Evolutionary conservation across 2,888 invertebrate genomes (phyloP), one percentile per base, ranked within the genome.

Genomic region (Ochropleura plecta): DNA sequence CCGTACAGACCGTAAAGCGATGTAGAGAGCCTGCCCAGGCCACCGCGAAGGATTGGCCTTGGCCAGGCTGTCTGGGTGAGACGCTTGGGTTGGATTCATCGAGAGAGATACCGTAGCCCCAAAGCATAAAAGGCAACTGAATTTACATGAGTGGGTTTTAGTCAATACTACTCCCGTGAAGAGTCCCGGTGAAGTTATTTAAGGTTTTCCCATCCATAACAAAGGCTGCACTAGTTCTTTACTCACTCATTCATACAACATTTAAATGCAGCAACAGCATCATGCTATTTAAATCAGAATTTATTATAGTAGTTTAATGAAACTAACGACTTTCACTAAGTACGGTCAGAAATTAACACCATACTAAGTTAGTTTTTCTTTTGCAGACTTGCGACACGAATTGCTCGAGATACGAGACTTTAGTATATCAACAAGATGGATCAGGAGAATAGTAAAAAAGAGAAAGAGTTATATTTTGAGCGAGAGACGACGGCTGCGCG

Each of bases 361-460:
- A 30, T 66, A 46, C 7, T 68, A 12, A 55, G 9, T 49, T 40
- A n/a, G 0, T 66, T 63, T 63, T 5, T 53, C 5, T 12, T 62
- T 73, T 55, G 44, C 42, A 92, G 92, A 86, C 16, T 40, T 90
- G 40, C 86, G 84, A 16, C 69, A 59, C 14, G 70, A 73, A 64
- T 74, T 91, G 69, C 40, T 68, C 9, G 53, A 67, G 57, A 51
- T 16, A 63, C 78, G 70, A 12, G 92, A 93, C 79, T 94, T 93
- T 90, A 74, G 80, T 44, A 53, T 92, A 76, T 76, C 87, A 48
- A 44, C n/a, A 40, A 57, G 63, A 67, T 93, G 92, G 93, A 79
- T 91, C 62, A 44, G 60, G 68, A 76, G 75, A 66, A 90, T 92
- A 65, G 84, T 93, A 66, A 73, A 57, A 49, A 82, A 73, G 68